These are phyloP conservation scores for Psittacula derbiana DNA, from an alignment of 2,797 vertebrate genomes.

Conservation along the genomic window DNA sequence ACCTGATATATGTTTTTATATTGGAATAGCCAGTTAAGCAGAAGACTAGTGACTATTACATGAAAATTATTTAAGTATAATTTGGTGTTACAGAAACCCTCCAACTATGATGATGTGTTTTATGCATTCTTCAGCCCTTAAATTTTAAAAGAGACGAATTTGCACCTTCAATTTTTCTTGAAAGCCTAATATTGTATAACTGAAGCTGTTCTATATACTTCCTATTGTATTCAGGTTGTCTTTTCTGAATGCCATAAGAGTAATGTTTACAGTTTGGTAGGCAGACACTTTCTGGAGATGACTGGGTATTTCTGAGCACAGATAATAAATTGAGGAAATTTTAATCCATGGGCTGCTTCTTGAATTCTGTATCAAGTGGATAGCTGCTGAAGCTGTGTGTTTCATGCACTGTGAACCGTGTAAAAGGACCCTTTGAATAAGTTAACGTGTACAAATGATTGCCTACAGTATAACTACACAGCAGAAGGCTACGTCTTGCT, in stretches of 20 bases:
- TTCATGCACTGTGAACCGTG: background rate
- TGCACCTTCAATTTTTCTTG: background rate
- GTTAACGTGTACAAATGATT: background rate
- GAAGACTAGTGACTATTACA: background rate
- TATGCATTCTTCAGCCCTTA: background rate
- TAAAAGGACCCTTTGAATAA: background rate
- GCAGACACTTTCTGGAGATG: background rate
- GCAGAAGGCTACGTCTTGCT: background rate
- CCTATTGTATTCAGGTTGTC: conserved; percentile 4
- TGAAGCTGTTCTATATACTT: background rate
- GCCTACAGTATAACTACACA: background rate
- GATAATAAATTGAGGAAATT: background rate
- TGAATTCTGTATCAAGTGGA: background rate
- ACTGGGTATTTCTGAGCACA: background rate
- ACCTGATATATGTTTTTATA: background rate
- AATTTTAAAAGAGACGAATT: background rate
- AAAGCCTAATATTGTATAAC: background rate
- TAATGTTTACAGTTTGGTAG: background rate
- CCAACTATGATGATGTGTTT: background rate
- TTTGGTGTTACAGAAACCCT: background rate
- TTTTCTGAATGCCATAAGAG: background rate
- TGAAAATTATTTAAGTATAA: background rate
- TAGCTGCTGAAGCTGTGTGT: background rate
- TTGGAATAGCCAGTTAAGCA: background rate
- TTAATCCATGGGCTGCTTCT: background rate